Conservation (phyloP, 1,140 invertebrate species). For the Neodiprion fabricii region DNA sequence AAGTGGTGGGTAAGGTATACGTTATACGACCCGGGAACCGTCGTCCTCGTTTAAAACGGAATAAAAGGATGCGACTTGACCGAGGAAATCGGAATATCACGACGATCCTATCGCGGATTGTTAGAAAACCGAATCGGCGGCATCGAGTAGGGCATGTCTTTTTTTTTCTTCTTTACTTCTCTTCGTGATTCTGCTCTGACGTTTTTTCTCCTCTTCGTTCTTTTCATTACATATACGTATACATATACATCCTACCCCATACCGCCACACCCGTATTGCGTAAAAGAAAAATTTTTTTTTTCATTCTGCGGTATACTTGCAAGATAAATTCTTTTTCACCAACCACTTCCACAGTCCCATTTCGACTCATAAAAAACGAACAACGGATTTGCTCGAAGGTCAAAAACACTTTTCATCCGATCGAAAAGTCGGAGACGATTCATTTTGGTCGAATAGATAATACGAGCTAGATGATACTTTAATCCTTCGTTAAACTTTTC, state of each 20-base stretch:
- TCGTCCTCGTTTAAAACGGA: not conserved
- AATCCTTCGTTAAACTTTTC: not conserved
- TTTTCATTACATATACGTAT: not conserved
- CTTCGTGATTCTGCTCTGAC: not conserved
- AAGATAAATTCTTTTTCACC: not conserved
- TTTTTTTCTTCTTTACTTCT: constrained; percentile 1
- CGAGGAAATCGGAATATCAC: not conserved
- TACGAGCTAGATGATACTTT: not conserved
- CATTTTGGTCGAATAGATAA: not conserved
- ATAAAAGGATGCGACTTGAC: constrained; percentile 7
- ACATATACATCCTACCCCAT: no score
- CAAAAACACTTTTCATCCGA: not conserved
- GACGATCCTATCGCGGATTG: constrained; percentile 3
- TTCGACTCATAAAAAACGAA: no score
- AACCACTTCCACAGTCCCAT: not conserved
- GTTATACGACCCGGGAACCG: not conserved
- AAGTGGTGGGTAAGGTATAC: not conserved
- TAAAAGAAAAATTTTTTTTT: not conserved
- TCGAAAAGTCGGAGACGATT: not conserved
- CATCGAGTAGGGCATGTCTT: not conserved
- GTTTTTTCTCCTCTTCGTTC: not conserved
- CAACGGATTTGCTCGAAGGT: no score
- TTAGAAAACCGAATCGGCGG: not conserved
- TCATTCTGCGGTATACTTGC: not conserved
- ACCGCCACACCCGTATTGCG: no score